Conservation (phyloP, 2,113 vertebrate genomes). For the Otis tarda region DNA sequence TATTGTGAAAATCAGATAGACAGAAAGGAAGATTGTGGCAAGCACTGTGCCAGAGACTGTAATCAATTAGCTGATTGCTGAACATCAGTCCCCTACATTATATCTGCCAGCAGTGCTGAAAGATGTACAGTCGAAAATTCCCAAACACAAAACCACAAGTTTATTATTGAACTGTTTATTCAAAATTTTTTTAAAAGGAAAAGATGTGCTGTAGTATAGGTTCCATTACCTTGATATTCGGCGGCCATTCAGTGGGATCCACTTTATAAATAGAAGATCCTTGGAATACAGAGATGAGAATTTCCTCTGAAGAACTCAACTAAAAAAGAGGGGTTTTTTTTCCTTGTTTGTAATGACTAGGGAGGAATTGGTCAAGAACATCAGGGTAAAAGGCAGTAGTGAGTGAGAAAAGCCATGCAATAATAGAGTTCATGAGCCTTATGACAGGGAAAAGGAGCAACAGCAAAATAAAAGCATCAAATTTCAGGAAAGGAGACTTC, state of each 20-base stretch:
- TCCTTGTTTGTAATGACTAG: neutral
- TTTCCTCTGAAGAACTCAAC: neutral
- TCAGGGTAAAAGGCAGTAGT: neutral
- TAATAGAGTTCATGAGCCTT: neutral
- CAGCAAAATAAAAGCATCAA: neutral
- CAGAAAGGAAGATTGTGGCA: neutral
- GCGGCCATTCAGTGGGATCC: neutral
- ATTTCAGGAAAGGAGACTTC: neutral
- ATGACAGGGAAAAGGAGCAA: neutral
- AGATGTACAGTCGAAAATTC: neutral
- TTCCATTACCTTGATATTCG: neutral
- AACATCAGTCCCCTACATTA: neutral
- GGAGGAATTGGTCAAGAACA: neutral
- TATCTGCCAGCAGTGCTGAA: neutral
- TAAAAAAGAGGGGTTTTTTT: neutral
- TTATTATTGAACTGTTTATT: neutral
- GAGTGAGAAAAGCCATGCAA: neutral
- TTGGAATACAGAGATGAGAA: neutral
- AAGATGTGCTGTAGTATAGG: neutral
- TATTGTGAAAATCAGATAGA: neutral
- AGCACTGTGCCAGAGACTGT: neutral
- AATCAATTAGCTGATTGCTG: conserved; percentile 18
- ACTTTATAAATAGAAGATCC: neutral
- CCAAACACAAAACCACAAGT: neutral
- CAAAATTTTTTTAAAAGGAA: neutral